A percentile compares a stretch with the other conserved stretches of the same genome.
These are phyloP conservation scores for Todiramphus chloris DNA, from an alignment of 2,113 vertebrate genomes.

Conservation along the genomic window DNA sequence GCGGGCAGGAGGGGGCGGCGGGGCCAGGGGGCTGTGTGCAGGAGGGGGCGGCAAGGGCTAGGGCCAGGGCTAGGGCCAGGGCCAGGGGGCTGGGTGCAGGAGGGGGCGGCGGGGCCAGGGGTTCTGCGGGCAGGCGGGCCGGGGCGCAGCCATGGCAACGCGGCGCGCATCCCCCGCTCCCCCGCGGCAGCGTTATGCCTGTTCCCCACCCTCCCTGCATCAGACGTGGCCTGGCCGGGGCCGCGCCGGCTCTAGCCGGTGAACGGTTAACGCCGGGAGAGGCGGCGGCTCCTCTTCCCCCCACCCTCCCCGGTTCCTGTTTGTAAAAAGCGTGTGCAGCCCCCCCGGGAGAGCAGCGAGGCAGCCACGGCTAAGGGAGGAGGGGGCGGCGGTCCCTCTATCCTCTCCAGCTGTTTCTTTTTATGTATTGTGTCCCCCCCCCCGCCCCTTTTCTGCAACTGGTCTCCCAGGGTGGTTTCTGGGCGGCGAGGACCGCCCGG, in stretches of 20 bases:
- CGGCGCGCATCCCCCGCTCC: conserved; percentile 50
- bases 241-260: neutral
- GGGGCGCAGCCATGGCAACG: conserved; percentile 61
- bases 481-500: neutral
- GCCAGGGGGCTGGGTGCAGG: neutral
- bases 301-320: neutral
- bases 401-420: neutral
- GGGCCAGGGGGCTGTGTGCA: no score
- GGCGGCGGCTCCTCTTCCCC: conserved; percentile 5
- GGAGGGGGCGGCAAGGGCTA: neutral
- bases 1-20: neutral
- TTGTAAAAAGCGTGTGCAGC: neutral
- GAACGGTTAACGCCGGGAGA: neutral
- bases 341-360: neutral
- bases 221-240: neutral
- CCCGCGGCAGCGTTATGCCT: conserved; percentile 1
- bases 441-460: neutral
- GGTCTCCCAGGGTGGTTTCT: neutral
- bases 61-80: neutral
- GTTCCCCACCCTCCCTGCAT: neutral
- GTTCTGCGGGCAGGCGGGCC: neutral
- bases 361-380: neutral
- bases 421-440: neutral
- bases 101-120: no score
- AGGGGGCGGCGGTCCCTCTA: neutral